phyloP scores from a whole-genome alignment of 1,140 invertebrate species.

The Cotesia glomerata region DNA sequence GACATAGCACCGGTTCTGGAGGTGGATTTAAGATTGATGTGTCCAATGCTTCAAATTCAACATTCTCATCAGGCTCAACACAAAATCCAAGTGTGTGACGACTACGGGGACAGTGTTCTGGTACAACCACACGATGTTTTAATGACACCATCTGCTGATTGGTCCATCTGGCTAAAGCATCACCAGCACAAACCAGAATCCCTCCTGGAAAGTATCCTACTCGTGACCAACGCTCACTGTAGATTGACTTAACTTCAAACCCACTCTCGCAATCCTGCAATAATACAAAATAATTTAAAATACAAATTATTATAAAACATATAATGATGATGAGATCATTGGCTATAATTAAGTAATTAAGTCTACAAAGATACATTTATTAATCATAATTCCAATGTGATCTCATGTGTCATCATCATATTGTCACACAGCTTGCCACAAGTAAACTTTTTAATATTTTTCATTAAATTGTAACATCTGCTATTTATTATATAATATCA shows the following conservation, averaged over 20 bases:
- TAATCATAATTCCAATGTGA: neutral
- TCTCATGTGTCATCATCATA: neutral
- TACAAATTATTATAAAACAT: neutral
- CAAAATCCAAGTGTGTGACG: slow-evolving; percentile 80
- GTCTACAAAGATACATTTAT: neutral
- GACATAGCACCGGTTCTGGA: slow-evolving; percentile 52
- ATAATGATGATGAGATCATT: too few relatives aligned
- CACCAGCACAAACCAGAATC: slow-evolving; percentile 79
- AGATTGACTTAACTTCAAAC: slow-evolving; percentile 68
- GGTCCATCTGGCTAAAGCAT: slow-evolving; percentile 80
- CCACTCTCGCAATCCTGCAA: slow-evolving; percentile 69
- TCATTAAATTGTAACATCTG: neutral
- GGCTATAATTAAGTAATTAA: neutral
- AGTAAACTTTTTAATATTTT: neutral
- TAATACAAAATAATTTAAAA: slow-evolving; percentile 8
- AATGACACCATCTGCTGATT: slow-evolving; percentile 73
- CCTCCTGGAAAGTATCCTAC: slow-evolving; percentile 80
- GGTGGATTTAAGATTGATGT: slow-evolving; percentile 55
- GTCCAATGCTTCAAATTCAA: slow-evolving; percentile 66
- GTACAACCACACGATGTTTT: slow-evolving; percentile 76
- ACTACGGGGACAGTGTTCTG: slow-evolving; percentile 68
- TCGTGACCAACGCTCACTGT: slow-evolving; percentile 73
- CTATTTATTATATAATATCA: slow-evolving; percentile 8
- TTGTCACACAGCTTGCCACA: neutral
- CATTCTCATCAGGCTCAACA: slow-evolving; percentile 74